Base-by-base conservation (phyloP, 2,797 vertebrate species). In the Gadopsis bispinosus region DNA sequence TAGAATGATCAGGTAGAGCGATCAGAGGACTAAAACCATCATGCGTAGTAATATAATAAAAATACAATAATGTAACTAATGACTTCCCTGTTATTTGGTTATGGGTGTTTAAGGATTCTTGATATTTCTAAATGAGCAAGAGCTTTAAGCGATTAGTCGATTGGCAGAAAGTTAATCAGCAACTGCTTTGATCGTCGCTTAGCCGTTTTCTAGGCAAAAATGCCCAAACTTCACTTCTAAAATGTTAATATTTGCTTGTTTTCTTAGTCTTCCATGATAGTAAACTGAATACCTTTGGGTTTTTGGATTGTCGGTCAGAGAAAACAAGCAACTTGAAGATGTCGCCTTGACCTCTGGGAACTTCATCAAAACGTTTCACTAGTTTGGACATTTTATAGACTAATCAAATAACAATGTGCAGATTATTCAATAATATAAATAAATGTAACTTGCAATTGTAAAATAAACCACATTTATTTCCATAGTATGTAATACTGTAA, bases 1-100 rank as follows among this genome's bases (percentile, higher is more conserved):
- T 96, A 73, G 69, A 70, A 58, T 4, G 13, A 71, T 8, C 45
- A 61, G 45, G 22, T 12, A 55, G 47, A 58, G 22, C 2, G 7
- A 53, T 39, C 43, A 50, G 48, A 50, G 3, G 6, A 69, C 19
- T 39, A 0, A 1, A 35, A 9, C 17, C n/a, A 7, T 29, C 12
- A 69, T n/a, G 29, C 12, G 45, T 4, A 0, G 37, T 13, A 45
- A n/a, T 16, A 7, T 13, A 14, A 9, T 13, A 29, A 73, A 2
- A 58, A 7, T 17, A 22, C 2, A 12, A 29, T n/a, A n/a, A 33
- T 13, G 10, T 29, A 6, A 31, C 14, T 7, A 5, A 41, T 10
- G 13, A 68, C 39, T 29, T 60, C 16, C 3, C 14, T 29, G 4
- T 39, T 17, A 51, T 66, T 51, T 58, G 4, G 8, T 33, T 63